Evolutionary conservation across 2,888 invertebrate species (phyloP).

Genomic region (Adelognathus sp.): DNA sequence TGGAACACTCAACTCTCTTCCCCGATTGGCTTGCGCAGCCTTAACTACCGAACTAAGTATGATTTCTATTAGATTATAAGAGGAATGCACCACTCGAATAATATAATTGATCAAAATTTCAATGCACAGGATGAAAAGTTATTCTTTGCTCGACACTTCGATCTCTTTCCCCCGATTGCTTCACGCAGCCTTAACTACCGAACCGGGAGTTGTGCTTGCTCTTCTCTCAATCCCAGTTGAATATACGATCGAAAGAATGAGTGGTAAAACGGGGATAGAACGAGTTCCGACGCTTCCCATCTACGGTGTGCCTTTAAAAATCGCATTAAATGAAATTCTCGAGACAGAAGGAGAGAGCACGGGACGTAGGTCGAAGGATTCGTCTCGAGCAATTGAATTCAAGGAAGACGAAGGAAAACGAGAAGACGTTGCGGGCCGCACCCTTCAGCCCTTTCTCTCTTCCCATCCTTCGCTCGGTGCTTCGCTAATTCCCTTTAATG

Average conservation of each 20-base stretch:
- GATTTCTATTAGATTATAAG: too few species aligned
- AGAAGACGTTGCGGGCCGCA: neutral
- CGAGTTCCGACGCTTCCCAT: neutral
- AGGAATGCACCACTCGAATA: too few species aligned
- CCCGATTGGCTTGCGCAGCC: slow-evolving; percentile 33
- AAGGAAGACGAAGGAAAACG: slow-evolving; percentile 27
- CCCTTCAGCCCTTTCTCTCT: slow-evolving; percentile 29
- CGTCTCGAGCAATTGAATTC: slow-evolving; percentile 48
- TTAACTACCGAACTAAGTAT: slow-evolving; percentile 42
- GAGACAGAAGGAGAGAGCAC: slow-evolving; percentile 17
- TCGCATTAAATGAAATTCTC: slow-evolving; percentile 51
- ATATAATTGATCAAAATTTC: too few species aligned
- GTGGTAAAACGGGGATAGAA: neutral
- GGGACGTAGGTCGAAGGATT: slow-evolving; percentile 23
- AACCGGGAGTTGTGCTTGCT: slow-evolving; percentile 4
- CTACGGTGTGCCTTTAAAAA: slow-evolving; percentile 51
- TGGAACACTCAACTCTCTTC: slow-evolving; percentile 6
- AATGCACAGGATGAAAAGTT: too few species aligned
- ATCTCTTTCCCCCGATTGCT: slow-evolving; percentile 22
- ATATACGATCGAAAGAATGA: neutral
- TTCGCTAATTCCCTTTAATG: slow-evolving; percentile 55
- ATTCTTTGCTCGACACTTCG: too few species aligned
- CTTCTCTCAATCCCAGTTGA: neutral
- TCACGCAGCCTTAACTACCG: slow-evolving; percentile 35
- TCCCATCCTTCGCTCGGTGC: slow-evolving; percentile 26